Evolutionary conservation across 1,140 invertebrate genomes (phyloP), one percentile per base, ranked within the genome.

Genomic region (Psix sp.): DNA sequence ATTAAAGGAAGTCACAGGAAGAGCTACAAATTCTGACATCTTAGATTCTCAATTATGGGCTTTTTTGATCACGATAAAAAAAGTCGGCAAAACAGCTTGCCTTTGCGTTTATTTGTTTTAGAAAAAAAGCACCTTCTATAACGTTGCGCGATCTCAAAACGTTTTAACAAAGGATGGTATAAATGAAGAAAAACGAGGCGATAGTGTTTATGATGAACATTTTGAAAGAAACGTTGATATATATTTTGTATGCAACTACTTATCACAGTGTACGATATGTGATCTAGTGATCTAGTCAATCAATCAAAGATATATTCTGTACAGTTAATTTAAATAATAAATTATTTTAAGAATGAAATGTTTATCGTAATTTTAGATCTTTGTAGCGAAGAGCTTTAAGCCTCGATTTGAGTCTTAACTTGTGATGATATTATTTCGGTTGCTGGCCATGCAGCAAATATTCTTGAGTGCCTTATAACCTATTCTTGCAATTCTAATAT

Each of bases 381-480:
- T 54, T 57, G 71, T 74, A 68, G 62, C 71, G 63, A 74, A 74
- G 71, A 74, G 71, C 71, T 74, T 74, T 74, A 74, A 68, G 71
- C 63, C 26, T 36, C 38, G 18, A 14, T 52, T 59, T 9, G 5
- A 63, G n/a, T n/a, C n/a, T n/a, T n/a, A n/a, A 67, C 63, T 57
- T 62, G 10, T 31, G 42, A 13, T 26, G 11, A 51, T 6, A 33
- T 35, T 11, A 11, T 13, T 35, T 35, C 26, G 20, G 59, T 66
- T 38, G 60, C 35, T 49, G 59, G 59, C 57, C 45, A 18, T 42
- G 38, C 38, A 40, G 40, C 68, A 67, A 70, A 71, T 79, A 54
- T 36, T 77, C 77, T 77, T 77, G 82, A 82, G 83, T 85, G 83
- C 83, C 83, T 85, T 85, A 84, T 63, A 39, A n/a, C n/a, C n/a